Conservation (phyloP, 2,888 invertebrate species). For the Blastobasis adustella region DNA sequence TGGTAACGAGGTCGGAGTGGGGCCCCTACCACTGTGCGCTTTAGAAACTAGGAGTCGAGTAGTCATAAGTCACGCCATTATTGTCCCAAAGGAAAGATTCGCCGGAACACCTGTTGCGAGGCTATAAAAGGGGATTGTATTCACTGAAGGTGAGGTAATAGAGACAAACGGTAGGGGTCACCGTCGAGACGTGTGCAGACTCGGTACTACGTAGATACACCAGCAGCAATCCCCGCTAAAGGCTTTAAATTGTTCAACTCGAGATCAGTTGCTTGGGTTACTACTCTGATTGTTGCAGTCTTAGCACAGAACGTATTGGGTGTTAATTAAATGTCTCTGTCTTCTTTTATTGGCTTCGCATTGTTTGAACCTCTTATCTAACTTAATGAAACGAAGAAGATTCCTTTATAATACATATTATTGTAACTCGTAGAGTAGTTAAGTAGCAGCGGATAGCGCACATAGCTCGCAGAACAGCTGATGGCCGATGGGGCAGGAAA, state of each 20-base stretch:
- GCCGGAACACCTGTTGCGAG: slow-evolving; percentile 2
- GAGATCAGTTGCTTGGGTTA: background rate
- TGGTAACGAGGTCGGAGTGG: slow-evolving; percentile 41
- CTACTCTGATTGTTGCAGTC: too few species aligned
- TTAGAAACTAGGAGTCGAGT: slow-evolving; percentile 6
- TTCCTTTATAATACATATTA: too few species aligned
- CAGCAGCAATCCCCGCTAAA: background rate
- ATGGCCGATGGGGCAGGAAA: background rate
- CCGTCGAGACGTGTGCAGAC: background rate
- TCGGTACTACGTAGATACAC: background rate
- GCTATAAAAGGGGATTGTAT: background rate
- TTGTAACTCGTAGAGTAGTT: too few species aligned
- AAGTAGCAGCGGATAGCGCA: background rate
- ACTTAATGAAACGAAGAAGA: too few species aligned
- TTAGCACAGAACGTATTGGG: too few species aligned
- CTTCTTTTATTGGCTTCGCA: too few species aligned
- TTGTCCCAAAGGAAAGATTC: background rate
- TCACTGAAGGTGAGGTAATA: background rate
- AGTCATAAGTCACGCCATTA: slow-evolving; percentile 1
- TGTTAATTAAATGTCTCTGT: too few species aligned
- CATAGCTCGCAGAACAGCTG: background rate
- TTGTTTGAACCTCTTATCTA: too few species aligned
- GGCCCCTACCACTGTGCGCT: slow-evolving; percentile 27
- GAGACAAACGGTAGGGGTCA: background rate
- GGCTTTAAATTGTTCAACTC: background rate